Evolutionary conservation across 1,140 invertebrate species (phyloP).

Genomic region (Hestina assimilis): DNA sequence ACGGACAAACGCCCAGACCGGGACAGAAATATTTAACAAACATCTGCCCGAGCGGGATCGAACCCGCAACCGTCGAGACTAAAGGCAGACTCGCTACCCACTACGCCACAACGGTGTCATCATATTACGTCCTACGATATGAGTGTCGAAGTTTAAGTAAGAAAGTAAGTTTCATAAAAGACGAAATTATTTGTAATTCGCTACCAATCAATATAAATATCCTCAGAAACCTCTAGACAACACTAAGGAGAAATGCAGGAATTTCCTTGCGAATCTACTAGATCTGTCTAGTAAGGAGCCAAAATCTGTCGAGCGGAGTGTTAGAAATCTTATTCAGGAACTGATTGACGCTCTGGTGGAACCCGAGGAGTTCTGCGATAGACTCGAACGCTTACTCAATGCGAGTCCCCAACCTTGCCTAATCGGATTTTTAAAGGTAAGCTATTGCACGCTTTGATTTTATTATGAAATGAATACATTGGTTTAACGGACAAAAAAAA

Average conservation of each 20-base stretch:
- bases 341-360: constrained; percentile 97
- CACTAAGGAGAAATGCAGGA: constrained; percentile 98
- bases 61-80: too few species aligned
- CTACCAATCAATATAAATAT: not conserved
- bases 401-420: constrained; percentile 98
- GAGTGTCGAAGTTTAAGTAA: too few species aligned
- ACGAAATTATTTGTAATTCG: too few species aligned
- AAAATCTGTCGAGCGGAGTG: constrained; percentile 94
- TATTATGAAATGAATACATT: too few species aligned
- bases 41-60: too few species aligned
- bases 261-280: constrained; percentile 97
- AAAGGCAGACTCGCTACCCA: too few species aligned
- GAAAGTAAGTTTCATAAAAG: too few species aligned
- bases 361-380: constrained; percentile 97
- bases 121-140: too few species aligned
- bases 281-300: constrained; percentile 97
- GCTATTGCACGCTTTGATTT: not conserved
- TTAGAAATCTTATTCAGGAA: constrained; percentile 96
- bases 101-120: too few species aligned
- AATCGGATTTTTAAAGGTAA: constrained; percentile 96
- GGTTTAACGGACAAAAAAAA: too few species aligned
- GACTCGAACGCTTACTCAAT: constrained; percentile 95
- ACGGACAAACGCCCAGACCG: too few species aligned
- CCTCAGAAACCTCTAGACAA: constrained; percentile 82
- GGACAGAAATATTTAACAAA: too few species aligned